Conservation (phyloP, 2,113 vertebrate genomes). For the Scophthalmus maximus region DNA sequence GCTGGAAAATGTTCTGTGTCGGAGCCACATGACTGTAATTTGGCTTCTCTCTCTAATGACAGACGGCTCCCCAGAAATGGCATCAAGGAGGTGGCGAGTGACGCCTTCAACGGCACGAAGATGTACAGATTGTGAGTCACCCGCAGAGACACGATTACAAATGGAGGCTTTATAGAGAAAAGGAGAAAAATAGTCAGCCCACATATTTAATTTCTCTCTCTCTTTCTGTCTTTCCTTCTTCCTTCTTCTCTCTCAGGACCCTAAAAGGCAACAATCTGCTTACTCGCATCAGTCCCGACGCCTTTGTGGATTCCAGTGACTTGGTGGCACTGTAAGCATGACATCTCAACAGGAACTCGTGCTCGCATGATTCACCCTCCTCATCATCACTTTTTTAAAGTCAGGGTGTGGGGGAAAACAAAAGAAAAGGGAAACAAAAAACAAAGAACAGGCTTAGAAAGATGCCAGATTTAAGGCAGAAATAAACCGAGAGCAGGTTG, state of each 20-base stretch:
- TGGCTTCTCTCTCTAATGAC: conserved; percentile 71
- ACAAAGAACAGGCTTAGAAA: background rate
- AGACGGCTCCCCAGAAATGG: conserved; percentile 95
- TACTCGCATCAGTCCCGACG: conserved; percentile 85
- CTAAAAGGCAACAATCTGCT: conserved; percentile 91
- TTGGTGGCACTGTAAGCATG: conserved; percentile 92
- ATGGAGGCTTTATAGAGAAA: background rate
- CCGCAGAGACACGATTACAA: conserved; percentile 43
- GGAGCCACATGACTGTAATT: conserved; percentile 50
- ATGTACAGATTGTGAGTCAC: conserved; percentile 90
- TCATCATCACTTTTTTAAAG: conserved; percentile 39
- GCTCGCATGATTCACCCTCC: conserved; percentile 49
- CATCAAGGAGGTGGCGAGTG: conserved; percentile 89
- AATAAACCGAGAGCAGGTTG: conserved; percentile 24
- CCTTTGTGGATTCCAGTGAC: conserved; percentile 91
- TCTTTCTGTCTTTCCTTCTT: background rate
- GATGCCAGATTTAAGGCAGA: conserved; percentile 38
- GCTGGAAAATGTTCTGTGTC: conserved; percentile 40
- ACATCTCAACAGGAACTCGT: conserved; percentile 59
- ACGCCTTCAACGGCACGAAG: conserved; percentile 94
- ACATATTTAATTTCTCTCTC: conserved; percentile 12
- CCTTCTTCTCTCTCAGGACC: conserved; percentile 76
- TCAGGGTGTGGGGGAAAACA: conserved; percentile 33
- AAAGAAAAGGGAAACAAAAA: too few relatives aligned
- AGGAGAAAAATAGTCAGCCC: background rate